These are phyloP conservation scores for Bombus turneri DNA, from an alignment of 1,140 invertebrate species.

Conservation along the genomic window DNA sequence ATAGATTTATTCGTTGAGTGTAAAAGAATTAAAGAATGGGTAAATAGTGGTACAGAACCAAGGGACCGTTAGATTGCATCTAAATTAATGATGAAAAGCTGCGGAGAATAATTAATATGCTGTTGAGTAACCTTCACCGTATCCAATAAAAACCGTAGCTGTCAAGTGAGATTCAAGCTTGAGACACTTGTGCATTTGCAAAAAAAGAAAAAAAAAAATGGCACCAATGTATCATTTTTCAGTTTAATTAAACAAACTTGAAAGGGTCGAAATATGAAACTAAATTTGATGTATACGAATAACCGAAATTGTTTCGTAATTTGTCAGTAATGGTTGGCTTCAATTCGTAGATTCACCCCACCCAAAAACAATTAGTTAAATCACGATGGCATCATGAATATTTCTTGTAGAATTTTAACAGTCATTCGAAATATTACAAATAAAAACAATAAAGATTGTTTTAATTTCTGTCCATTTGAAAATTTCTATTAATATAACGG, in stretches of 20 bases:
- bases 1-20: neutral
- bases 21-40: neutral
- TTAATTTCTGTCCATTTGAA: neutral
- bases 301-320: neutral
- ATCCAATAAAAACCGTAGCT: conserved; percentile 9
- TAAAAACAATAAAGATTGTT: neutral
- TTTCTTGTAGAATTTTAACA: too few relatives aligned
- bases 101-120: conserved; percentile 34
- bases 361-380: neutral
- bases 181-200: neutral
- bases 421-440: neutral
- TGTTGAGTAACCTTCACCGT: conserved; percentile 3
- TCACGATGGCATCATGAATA: neutral
- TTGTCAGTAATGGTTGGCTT: neutral
- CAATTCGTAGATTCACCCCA: conserved; percentile 10
- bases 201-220: neutral
- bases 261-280: neutral
- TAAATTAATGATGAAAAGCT: conserved; percentile 24
- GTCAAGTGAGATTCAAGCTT: neutral
- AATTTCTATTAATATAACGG: neutral
- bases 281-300: neutral
- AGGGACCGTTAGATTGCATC: conserved; percentile 18
- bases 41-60: neutral
- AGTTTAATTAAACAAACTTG: neutral
- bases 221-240: neutral